These are phyloP conservation scores for Myoxocephalus aenaeus DNA, from an alignment of 2,797 vertebrate species.

Conservation along the genomic window DNA sequence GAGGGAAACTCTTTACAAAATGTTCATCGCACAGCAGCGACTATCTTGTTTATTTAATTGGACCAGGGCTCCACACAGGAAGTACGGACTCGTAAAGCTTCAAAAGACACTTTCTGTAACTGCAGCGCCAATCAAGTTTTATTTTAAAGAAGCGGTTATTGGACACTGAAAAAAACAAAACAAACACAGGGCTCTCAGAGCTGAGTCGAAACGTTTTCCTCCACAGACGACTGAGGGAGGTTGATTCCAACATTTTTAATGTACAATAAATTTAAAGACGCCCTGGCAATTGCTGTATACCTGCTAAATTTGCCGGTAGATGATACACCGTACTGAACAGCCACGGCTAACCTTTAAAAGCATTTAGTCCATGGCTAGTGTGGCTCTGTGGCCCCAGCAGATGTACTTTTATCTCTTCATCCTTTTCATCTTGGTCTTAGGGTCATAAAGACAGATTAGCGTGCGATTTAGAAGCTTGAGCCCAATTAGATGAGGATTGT, in stretches of 20 bases:
- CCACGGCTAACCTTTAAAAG: constrained; percentile 8
- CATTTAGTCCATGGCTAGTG: neutral
- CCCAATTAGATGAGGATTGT: neutral
- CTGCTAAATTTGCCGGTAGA: neutral
- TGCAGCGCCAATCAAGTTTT: neutral
- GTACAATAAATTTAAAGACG: neutral
- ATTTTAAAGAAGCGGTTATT: neutral
- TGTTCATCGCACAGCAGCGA: neutral
- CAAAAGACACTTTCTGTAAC: neutral
- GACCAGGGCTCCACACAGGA: neutral
- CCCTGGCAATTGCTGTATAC: neutral
- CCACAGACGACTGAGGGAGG: neutral
- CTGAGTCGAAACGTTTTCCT: neutral
- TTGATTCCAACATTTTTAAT: neutral
- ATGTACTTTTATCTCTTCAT: neutral
- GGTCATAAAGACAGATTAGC: neutral
- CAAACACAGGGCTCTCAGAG: neutral
- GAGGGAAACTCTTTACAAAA: neutral
- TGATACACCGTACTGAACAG: neutral
- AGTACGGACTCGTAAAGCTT: neutral
- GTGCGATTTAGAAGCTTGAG: constrained; percentile 1
- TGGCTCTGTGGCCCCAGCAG: neutral
- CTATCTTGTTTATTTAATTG: neutral
- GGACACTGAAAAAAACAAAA: neutral
- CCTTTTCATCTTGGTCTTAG: constrained; percentile 2